These are phyloP conservation scores for Pterocles burchelli DNA, from an alignment of 2,113 vertebrate genomes.

Conservation along the genomic window DNA sequence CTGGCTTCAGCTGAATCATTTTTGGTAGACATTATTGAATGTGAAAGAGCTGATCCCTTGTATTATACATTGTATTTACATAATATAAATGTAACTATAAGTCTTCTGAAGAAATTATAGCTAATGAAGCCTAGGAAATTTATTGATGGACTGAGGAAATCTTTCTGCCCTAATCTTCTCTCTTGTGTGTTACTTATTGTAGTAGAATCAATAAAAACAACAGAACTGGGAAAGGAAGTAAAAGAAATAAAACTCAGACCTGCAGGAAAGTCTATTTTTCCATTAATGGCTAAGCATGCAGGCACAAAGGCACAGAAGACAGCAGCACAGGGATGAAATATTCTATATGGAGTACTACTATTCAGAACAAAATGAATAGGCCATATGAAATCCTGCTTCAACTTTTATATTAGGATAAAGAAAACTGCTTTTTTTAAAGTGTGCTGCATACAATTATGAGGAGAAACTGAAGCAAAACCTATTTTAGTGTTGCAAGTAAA, in stretches of 20 bases:
- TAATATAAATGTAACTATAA: constrained; percentile 40
- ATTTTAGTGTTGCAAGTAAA: constrained; percentile 59
- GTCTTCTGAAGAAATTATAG: constrained; percentile 53
- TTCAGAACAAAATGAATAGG: constrained; percentile 61
- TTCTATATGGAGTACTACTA: constrained; percentile 46
- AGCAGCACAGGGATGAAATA: background rate
- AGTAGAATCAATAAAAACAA: constrained; percentile 68
- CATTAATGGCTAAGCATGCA: constrained; percentile 66
- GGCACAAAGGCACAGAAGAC: constrained; percentile 74
- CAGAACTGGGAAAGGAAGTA: constrained; percentile 53
- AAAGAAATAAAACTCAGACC: constrained; percentile 68
- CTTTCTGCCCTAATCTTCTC: constrained; percentile 45
- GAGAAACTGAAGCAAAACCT: constrained; percentile 61
- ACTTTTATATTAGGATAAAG: constrained; percentile 53
- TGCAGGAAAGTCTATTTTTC: constrained; percentile 73
- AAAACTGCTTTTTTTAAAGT: constrained; percentile 66
- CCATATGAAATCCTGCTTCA: constrained; percentile 61
- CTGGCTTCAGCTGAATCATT: constrained; percentile 60
- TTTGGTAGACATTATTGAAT: constrained; percentile 35
- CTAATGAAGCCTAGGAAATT: constrained; percentile 56
- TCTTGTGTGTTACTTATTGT: constrained; percentile 51
- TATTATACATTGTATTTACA: constrained; percentile 49
- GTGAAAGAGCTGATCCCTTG: constrained; percentile 41
- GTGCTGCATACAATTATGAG: constrained; percentile 43
- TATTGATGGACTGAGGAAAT: constrained; percentile 32